Conservation (phyloP, 2,888 invertebrate species). For the Odontothrips loti region DNA sequence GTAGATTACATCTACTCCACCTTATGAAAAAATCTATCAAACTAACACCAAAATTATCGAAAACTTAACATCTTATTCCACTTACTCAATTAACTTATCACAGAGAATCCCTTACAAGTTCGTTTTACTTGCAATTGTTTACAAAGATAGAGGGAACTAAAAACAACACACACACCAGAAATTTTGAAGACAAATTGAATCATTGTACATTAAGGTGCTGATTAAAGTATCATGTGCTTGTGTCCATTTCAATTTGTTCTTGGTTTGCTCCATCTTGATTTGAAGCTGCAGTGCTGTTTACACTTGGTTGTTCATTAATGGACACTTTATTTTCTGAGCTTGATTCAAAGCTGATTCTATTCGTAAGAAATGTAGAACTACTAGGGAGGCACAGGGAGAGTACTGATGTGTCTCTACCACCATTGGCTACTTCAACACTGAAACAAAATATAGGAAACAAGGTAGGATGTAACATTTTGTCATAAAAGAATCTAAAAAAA, state of each 20-base stretch:
- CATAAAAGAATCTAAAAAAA: background rate
- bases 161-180: background rate
- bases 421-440: background rate
- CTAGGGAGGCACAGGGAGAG: background rate
- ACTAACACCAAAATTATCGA: background rate
- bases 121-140: background rate
- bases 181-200: background rate
- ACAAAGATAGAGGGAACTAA: background rate
- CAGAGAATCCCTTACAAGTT: background rate
- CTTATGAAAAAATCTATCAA: background rate
- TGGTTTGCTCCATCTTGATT: background rate
- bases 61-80: background rate
- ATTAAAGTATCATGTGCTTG: background rate
- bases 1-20: too few species aligned
- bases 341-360: background rate
- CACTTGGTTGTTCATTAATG: background rate
- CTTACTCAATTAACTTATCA: background rate
- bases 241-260: conserved; percentile 2
- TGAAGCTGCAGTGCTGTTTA: too few species aligned
- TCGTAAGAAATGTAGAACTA: background rate
- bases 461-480: background rate
- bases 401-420: background rate
- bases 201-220: background rate
- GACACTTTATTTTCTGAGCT: background rate
- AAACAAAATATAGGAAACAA: background rate